Evolutionary conservation across 2,797 vertebrate species (phyloP).

Genomic region (Lagorchestes hirsutus): DNA sequence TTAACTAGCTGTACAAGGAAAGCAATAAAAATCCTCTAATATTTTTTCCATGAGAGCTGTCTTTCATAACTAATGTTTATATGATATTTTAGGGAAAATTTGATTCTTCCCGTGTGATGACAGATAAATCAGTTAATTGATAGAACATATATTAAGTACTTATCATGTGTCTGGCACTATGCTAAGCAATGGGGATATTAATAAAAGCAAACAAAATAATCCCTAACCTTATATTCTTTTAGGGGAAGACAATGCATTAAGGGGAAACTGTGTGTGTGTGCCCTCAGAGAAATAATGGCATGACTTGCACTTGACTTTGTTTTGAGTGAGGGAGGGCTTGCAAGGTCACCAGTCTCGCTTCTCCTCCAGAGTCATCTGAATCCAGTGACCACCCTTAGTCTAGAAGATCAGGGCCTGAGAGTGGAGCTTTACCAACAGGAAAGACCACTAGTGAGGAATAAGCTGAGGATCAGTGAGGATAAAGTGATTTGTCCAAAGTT

Average conservation of each 20-base stretch:
- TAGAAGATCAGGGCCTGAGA: not conserved
- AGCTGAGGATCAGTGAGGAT: not conserved
- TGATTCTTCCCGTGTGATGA: not conserved
- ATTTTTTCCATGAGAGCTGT: not conserved
- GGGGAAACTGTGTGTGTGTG: no score
- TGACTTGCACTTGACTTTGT: no score
- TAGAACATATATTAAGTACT: not conserved
- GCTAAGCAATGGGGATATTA: not conserved
- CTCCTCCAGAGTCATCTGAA: no score
- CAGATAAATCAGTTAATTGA: not conserved
- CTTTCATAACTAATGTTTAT: not conserved
- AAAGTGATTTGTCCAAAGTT: not conserved
- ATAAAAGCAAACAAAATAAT: not conserved
- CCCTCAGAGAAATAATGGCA: no score
- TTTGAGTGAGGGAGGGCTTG: no score
- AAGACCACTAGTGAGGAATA: not conserved
- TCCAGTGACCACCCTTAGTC: not conserved
- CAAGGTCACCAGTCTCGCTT: no score
- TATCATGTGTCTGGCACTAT: not conserved
- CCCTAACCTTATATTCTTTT: not conserved
- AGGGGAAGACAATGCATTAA: not conserved
- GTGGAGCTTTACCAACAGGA: not conserved
- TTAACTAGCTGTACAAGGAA: not conserved
- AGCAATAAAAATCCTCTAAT: not conserved
- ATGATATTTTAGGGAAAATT: not conserved